A percentile compares a stretch with the other conserved stretches of the same genome.
These are phyloP conservation scores for Ictalurus punctatus DNA, from an alignment of 2,113 vertebrate species.

Conservation along the genomic window DNA sequence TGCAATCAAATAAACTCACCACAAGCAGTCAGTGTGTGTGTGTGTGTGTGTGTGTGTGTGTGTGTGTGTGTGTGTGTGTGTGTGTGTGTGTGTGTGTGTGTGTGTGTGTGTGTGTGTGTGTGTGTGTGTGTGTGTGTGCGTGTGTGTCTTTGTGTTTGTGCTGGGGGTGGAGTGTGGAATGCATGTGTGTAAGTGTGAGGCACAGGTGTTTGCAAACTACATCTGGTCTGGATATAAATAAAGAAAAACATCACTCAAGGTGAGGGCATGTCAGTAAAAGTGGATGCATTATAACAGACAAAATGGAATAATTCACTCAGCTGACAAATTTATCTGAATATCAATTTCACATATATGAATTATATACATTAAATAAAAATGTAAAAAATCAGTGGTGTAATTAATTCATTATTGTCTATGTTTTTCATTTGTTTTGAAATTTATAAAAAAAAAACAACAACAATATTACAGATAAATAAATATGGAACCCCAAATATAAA, in stretches of 20 bases:
- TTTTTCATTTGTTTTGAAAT: too few relatives aligned
- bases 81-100: neutral
- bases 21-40: neutral
- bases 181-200: slow-evolving; percentile 6
- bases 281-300: neutral
- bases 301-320: neutral
- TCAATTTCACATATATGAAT: neutral
- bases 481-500: too few relatives aligned
- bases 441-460: too few relatives aligned
- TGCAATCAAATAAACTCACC: neutral
- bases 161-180: neutral
- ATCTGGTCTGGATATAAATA: slow-evolving; percentile 44
- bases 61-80: neutral
- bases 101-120: neutral
- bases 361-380: neutral
- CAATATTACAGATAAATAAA: too few relatives aligned
- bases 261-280: slow-evolving; percentile 39
- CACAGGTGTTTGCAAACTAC: slow-evolving; percentile 42
- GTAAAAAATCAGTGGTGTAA: too few relatives aligned
- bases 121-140: neutral
- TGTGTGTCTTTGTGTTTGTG: neutral
- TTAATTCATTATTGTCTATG: too few relatives aligned
- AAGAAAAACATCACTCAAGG: slow-evolving; percentile 40
- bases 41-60: neutral
- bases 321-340: neutral